These are phyloP conservation scores for Tromatobia lineatoria DNA, from an alignment of 2,888 invertebrate species.

Conservation along the genomic window DNA sequence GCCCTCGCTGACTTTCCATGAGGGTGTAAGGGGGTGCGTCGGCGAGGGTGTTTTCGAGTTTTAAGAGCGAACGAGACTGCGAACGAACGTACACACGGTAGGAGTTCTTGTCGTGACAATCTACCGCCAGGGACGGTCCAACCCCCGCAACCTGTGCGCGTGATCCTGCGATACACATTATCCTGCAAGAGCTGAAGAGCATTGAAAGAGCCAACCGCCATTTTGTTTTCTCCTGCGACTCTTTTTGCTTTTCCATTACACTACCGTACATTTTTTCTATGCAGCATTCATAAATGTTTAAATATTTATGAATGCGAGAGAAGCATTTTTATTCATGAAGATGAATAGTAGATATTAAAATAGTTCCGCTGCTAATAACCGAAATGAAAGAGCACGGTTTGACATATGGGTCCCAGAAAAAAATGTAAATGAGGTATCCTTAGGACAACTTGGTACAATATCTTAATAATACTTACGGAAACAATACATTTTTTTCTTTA, in stretches of 20 bases:
- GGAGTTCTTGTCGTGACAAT: conserved; percentile 49
- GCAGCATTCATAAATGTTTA: background rate
- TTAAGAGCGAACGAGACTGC: conserved; percentile 45
- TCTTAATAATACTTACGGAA: no score
- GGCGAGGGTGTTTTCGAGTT: conserved; percentile 65
- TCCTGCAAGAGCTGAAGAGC: conserved; percentile 53
- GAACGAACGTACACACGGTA: conserved; percentile 47
- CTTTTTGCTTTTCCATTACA: conserved; percentile 67
- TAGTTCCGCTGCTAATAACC: no score
- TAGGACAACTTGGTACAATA: no score
- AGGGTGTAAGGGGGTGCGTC: conserved; percentile 67
- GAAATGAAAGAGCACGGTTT: no score
- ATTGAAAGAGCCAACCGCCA: conserved; percentile 52
- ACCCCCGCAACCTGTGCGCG: conserved; percentile 32
- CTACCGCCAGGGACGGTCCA: conserved; percentile 17
- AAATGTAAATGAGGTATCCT: no score
- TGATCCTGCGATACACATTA: conserved; percentile 58
- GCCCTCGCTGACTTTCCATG: conserved; percentile 77
- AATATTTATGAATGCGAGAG: no score
- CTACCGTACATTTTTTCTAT: background rate
- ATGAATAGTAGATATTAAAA: no score
- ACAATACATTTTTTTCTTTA: no score
- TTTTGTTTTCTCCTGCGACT: conserved; percentile 81
- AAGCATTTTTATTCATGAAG: no score
- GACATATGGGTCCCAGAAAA: no score